Base-by-base conservation (phyloP, 2,888 invertebrate species). In the Drosophila neonasuta region DNA sequence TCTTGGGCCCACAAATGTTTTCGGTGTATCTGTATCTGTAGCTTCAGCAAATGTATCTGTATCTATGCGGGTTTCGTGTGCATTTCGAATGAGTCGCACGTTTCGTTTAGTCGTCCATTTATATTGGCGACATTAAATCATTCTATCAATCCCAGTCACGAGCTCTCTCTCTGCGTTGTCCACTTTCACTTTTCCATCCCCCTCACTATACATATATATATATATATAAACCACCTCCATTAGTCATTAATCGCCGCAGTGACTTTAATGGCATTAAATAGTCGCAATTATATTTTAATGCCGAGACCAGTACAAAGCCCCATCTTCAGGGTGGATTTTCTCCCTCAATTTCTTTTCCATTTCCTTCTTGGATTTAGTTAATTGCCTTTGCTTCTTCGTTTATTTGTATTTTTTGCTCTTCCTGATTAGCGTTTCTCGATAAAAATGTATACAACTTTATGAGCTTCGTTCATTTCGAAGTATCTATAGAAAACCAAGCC, bases 91-190 rank as follows among this genome's bases (percentile, higher is more conserved):
- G 80, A 80, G 70, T 72, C 84, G 86, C 83, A 83, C 87, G 83
- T 86, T 73, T 65, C 79, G 68, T 74, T 71, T 60, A 61, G 61
- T 52, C 60, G 68, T 77, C 83, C 81, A 79, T 86, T 89, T 89
- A 89, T 89, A 89, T 89, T 89, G 88, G 85, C 84, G 80, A 79
- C 89, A 89, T 88, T 89, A 89, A 89, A 89, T 89, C 88, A 89
- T 89, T 83, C 90, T 87, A 88, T 89, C 88, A 89, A 89, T 87
- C 88, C 88, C 86, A 81, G 71, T 71, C 86, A 87, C 87, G 64
- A 86, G 87, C 36, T 36, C 34, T 36, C 48, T 50, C 46, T 45
- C 24, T 56, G 7, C 46, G 44, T 42, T 36, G 48, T 42, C 30
- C 52, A 51, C 68, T 54, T 54, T 57, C 57, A 41, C 52, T 56